phyloP scores from a whole-genome alignment of 2,113 vertebrate species.

The Ptilorrhoa leucosticta region DNA sequence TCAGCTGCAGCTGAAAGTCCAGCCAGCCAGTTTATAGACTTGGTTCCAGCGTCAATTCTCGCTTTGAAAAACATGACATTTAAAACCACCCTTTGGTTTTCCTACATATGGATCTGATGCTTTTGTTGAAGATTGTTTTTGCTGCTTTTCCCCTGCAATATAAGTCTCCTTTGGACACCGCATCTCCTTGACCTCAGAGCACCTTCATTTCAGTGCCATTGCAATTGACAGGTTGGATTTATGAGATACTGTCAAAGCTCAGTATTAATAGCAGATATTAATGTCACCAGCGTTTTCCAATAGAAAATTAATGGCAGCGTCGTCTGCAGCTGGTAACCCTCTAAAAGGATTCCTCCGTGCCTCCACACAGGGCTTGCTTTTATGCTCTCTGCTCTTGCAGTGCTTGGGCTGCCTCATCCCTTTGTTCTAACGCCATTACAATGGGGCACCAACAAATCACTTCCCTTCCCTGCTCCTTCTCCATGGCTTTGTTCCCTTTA shows the following conservation, averaged over 20 bases:
- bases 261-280: conserved; percentile 67
- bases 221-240: conserved; percentile 64
- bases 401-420: background rate
- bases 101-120: conserved; percentile 70
- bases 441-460: background rate
- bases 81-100: conserved; percentile 70
- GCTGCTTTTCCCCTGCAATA: conserved; percentile 52
- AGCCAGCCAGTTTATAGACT: conserved; percentile 59
- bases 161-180: conserved; percentile 50
- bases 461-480: background rate
- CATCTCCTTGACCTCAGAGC: conserved; percentile 68
- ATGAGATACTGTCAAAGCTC: conserved; percentile 56
- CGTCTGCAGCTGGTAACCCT: conserved; percentile 32
- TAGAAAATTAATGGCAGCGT: conserved; percentile 18
- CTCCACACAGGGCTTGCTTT: background rate
- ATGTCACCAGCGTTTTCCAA: conserved; percentile 64
- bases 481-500: background rate
- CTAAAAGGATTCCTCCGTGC: conserved; percentile 3
- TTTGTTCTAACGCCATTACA: conserved; percentile 28
- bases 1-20: conserved; percentile 63
- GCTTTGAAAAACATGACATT: conserved; percentile 73
- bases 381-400: conserved; percentile 16
- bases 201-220: conserved; percentile 66
- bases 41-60: conserved; percentile 69
- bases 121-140: conserved; percentile 59